These are phyloP conservation scores for Lottia scabra DNA, from an alignment of 2,888 invertebrate genomes.

Conservation along the genomic window DNA sequence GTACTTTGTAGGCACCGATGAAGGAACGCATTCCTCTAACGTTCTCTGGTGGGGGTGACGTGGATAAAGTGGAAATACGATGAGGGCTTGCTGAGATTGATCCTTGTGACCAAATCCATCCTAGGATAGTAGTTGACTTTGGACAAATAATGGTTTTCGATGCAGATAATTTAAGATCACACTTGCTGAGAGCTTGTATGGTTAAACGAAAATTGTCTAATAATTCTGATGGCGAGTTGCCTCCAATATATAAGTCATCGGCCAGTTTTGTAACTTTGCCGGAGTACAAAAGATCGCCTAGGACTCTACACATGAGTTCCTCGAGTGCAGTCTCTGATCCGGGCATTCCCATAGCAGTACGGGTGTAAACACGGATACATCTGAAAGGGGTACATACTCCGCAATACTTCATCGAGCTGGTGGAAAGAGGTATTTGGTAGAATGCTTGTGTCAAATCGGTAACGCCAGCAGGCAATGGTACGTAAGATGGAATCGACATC, in stretches of 20 bases:
- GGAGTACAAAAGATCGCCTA: constrained; percentile 30
- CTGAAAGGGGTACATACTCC: background rate
- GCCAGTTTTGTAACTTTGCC: constrained; percentile 38
- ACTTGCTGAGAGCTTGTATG: constrained; percentile 21
- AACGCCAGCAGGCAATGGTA: no score
- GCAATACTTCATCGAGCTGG: no score
- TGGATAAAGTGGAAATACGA: constrained; percentile 26
- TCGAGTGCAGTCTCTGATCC: constrained; percentile 10
- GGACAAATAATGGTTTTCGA: constrained; percentile 33
- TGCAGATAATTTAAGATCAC: constrained; percentile 25
- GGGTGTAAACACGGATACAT: constrained; percentile 19
- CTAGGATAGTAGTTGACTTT: constrained; percentile 25
- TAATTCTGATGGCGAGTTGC: constrained; percentile 31
- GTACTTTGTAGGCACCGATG: constrained; percentile 37
- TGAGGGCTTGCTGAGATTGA: constrained; percentile 33
- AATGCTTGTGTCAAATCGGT: no score
- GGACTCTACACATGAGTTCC: constrained; percentile 27
- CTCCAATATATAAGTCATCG: constrained; percentile 42
- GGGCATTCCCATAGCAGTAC: constrained; percentile 20
- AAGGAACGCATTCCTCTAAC: constrained; percentile 36
- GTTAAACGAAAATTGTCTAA: constrained; percentile 25
- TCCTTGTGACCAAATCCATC: constrained; percentile 38
- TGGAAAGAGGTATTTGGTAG: no score
- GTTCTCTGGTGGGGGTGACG: constrained; percentile 25
- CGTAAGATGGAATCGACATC: no score